Conservation (phyloP, 2,888 invertebrate genomes). For the Cataglyphis livida region DNA sequence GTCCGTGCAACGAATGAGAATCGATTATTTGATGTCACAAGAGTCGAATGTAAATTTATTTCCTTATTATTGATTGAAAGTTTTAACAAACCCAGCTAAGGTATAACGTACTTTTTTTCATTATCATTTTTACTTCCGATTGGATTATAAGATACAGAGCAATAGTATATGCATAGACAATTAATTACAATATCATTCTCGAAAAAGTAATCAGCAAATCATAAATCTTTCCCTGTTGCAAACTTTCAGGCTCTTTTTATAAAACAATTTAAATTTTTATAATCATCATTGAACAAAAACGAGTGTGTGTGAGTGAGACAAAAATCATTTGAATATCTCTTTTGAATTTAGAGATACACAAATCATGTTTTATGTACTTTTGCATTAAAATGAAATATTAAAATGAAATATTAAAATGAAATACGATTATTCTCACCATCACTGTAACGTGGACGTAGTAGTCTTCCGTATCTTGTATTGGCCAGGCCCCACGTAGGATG, state of each 20-base stretch:
- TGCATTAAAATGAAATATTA: background rate
- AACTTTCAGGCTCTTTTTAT: background rate
- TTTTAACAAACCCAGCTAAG: background rate
- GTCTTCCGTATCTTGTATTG: constrained; percentile 90
- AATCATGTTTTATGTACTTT: background rate
- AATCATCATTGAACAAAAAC: background rate
- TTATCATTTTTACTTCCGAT: background rate
- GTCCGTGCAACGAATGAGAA: background rate
- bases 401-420: constrained; percentile 13
- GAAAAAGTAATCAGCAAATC: background rate
- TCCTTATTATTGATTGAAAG: background rate
- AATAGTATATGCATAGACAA: background rate
- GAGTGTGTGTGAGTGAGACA: background rate
- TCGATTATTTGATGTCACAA: background rate
- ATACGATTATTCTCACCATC: constrained; percentile 60
- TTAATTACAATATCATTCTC: background rate
- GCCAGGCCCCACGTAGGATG: constrained; percentile 94
- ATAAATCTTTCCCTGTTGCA: background rate
- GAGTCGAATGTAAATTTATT: background rate
- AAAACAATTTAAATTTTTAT: background rate
- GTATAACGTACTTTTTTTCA: background rate
- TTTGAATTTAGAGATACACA: background rate
- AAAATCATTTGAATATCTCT: background rate
- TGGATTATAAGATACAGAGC: background rate
- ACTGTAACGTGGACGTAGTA: constrained; percentile 86